Evolutionary conservation across 2,113 vertebrate genomes (phyloP), one percentile per base, ranked within the genome.

Genomic region (Apus apus): DNA sequence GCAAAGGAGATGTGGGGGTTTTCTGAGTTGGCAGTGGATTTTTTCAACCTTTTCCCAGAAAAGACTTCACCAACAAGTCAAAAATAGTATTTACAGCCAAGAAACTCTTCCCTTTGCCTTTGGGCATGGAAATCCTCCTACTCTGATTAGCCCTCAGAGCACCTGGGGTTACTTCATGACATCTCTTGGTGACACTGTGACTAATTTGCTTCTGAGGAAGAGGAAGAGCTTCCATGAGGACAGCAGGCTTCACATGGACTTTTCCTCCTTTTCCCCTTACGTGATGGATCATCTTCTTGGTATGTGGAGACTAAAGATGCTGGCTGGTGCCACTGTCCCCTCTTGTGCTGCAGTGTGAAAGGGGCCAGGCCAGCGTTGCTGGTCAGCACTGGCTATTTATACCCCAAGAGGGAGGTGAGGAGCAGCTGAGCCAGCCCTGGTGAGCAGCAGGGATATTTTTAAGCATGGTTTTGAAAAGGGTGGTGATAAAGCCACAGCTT

Each of bases 351-450:
- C 66, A 15, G 53, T 0, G 0, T 8, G 62, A 30, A 71, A 89
- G 95, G 70, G 10, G 61, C 96, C 71, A 85, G 94, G 77, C 92
- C 92, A 94, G 92, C n/a, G 2, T 9, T 93, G 90, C 85, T 74
- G 71, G 89, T 95, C 92, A 96, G 73, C 7, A 1, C 77, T 2
- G 4, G 25, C 70, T 96, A 95, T 96, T 96, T 96, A 94, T 95
- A 94, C 66, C 85, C 89, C 8, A 3, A 91, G 93, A 93, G 85
- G 81, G 90, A 94, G 94, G 43, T 66, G 88, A 94, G 90, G 85
- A 93, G 51, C 90, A 95, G 96, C 94, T 96, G 96, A 95, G 94
- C 92, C 94, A 87, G 85, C 85, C 90, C 23, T 4, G 53, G 77
- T 3, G 0, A 77, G 46, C 13, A 1, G 56, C 13, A 1, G 56